Percentiles rank a stretch among this genome's conserved stretches.
phyloP scores from a whole-genome alignment of 2,888 invertebrate genomes.

The Philaethria dido region DNA sequence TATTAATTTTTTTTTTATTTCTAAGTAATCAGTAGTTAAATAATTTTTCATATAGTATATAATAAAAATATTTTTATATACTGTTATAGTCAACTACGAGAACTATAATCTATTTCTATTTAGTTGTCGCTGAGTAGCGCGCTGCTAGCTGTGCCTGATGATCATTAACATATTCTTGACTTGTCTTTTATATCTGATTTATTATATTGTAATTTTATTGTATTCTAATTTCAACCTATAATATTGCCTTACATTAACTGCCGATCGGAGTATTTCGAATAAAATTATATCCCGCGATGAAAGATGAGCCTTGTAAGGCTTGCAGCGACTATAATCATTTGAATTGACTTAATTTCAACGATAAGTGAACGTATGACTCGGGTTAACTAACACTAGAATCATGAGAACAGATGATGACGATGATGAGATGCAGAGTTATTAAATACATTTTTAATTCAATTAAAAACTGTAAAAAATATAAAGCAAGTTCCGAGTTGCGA shows the following conservation, averaged over 20 bases:
- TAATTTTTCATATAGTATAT: background rate
- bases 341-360: no score
- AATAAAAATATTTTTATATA: background rate
- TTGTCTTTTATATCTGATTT: slow-evolving; percentile 12
- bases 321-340: no score
- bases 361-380: no score
- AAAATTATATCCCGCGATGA: background rate
- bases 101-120: background rate
- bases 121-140: background rate
- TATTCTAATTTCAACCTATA: slow-evolving; percentile 28
- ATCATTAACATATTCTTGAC: slow-evolving; percentile 8
- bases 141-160: background rate
- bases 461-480: no score
- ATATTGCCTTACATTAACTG: background rate
- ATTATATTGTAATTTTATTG: slow-evolving; percentile 25
- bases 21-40: no score
- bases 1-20: no score
- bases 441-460: no score
- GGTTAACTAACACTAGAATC: no score
- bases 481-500: no score
- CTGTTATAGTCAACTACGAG: no score
- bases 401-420: no score
- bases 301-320: background rate
- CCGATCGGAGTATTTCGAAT: background rate
- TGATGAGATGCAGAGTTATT: no score